Evolutionary conservation across 2,888 invertebrate genomes (phyloP).

Genomic region (Salticus scenicus): DNA sequence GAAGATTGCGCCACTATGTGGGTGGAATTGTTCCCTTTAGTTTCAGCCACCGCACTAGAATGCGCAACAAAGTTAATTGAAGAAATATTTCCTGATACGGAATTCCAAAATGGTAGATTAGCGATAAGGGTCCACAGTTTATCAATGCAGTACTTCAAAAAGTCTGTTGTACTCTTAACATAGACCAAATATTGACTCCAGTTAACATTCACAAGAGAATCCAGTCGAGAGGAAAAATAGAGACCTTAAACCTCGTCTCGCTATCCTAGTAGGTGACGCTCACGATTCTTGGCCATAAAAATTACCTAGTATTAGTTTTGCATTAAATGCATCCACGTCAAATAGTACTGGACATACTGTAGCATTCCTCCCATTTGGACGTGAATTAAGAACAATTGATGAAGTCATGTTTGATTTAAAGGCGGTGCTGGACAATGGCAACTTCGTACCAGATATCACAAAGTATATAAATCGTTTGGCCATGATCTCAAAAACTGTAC

Average conservation of each 20-base stretch:
- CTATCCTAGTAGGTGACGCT: neutral
- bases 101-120: neutral
- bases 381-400: neutral
- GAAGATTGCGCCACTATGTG: no score
- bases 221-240: no score
- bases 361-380: neutral
- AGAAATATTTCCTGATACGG: neutral
- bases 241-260: no score
- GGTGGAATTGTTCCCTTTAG: no score
- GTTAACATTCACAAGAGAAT: constrained; percentile 20
- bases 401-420: no score
- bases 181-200: constrained; percentile 9
- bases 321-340: neutral
- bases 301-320: constrained; percentile 1
- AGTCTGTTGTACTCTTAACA: neutral
- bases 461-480: neutral
- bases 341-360: neutral
- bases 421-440: no score
- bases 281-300: neutral
- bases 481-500: neutral
- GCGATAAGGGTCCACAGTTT: no score
- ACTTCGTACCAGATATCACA: neutral
- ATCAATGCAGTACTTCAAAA: no score
- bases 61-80: constrained; percentile 18
- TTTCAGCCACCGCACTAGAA: constrained; percentile 2